These are phyloP conservation scores for Alligator sinensis DNA, from an alignment of 2,113 vertebrate genomes.

Conservation along the genomic window DNA sequence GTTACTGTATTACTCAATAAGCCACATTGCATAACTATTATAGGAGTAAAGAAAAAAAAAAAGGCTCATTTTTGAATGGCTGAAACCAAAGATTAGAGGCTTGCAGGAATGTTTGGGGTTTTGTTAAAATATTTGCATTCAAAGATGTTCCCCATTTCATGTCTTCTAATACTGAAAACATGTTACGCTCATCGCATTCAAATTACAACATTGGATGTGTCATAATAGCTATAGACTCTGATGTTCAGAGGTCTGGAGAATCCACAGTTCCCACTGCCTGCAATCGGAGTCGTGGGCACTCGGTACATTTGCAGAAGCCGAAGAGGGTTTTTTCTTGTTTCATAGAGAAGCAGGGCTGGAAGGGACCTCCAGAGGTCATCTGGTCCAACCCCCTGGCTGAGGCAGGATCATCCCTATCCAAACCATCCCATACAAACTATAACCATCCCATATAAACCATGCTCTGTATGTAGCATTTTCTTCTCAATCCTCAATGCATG, in stretches of 20 bases:
- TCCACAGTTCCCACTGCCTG: not conserved
- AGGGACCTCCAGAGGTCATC: too few species aligned
- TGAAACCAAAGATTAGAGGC: not conserved
- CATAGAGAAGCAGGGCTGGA: too few species aligned
- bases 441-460: not conserved
- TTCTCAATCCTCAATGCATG: conserved; percentile 43
- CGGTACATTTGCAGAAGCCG: fast-evolving
- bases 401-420: too few species aligned
- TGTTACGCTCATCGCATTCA: not conserved
- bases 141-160: not conserved
- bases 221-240: not conserved
- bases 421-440: too few species aligned
- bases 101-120: not conserved
- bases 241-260: not conserved
- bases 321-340: not conserved
- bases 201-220: not conserved
- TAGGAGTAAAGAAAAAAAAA: not conserved
- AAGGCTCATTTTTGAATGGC: not conserved
- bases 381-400: too few species aligned
- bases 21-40: not conserved
- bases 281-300: not conserved
- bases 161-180: not conserved
- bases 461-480: conserved; percentile 27
- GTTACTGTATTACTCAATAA: fast-evolving
- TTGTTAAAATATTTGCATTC: not conserved